Evolutionary conservation across 2,888 invertebrate genomes (phyloP).

Genomic region (Drosophila tripunctata): DNA sequence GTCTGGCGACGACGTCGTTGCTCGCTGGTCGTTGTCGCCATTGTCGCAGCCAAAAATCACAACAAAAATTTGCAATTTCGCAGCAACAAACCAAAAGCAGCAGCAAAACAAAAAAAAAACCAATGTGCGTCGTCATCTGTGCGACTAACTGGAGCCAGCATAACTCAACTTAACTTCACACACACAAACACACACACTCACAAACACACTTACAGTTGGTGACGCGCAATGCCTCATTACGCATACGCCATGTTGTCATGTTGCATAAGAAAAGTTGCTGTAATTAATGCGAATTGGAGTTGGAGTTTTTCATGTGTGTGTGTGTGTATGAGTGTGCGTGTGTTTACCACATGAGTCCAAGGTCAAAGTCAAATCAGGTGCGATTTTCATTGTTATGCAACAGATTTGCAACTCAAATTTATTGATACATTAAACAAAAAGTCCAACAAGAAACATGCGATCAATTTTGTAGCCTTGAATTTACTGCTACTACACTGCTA

Average conservation of each 20-base stretch:
- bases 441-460: neutral
- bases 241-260: conserved; percentile 54
- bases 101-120: conserved; percentile 35
- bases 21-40: conserved; percentile 36
- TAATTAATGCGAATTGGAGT: conserved; percentile 21
- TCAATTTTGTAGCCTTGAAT: neutral
- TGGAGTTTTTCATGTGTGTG: neutral
- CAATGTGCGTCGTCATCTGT: conserved; percentile 66
- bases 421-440: neutral
- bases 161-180: conserved; percentile 39
- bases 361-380: conserved; percentile 26
- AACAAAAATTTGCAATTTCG: conserved; percentile 23
- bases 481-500: too few relatives aligned
- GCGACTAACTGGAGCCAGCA: conserved; percentile 78
- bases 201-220: neutral
- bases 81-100: conserved; percentile 15
- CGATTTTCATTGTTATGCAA: conserved; percentile 7
- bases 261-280: conserved; percentile 42
- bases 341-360: conserved; percentile 5
- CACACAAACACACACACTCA: conserved; percentile 2
- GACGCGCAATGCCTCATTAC: conserved; percentile 38
- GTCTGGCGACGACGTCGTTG: neutral
- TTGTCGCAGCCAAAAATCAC: conserved; percentile 52
- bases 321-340: neutral
- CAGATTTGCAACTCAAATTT: neutral